Conservation (phyloP, 2,113 vertebrate species). For the Aviceda subcristata region DNA sequence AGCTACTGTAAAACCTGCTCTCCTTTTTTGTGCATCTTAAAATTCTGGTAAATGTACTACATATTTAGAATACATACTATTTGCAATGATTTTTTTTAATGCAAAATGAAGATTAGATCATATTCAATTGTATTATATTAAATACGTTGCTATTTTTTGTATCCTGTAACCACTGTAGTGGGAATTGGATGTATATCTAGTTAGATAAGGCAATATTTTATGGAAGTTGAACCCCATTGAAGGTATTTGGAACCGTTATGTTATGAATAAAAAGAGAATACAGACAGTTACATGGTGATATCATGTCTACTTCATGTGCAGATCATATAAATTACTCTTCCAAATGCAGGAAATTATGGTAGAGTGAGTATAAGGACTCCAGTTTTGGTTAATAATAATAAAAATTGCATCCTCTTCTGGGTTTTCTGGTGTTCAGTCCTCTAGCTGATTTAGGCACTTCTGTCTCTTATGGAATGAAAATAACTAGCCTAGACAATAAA, state of each 20-base stretch:
- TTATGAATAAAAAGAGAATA: background rate
- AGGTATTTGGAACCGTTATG: background rate
- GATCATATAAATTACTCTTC: background rate
- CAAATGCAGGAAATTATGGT: background rate
- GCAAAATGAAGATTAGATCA: background rate
- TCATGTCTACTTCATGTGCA: background rate
- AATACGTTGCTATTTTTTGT: background rate
- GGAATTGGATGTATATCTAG: background rate
- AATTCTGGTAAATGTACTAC: background rate
- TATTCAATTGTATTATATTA: background rate
- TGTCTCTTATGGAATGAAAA: background rate
- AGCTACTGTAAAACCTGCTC: background rate
- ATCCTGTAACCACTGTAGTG: background rate
- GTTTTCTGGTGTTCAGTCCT: background rate
- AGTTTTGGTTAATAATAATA: background rate
- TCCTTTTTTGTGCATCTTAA: background rate
- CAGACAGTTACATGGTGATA: background rate
- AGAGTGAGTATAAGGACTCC: background rate
- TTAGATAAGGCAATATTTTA: background rate
- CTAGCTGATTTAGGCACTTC: background rate
- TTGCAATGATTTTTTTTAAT: background rate
- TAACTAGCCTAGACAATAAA: background rate
- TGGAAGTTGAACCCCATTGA: background rate
- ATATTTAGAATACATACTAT: background rate
- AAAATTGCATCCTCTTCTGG: background rate